Evolutionary conservation across 2,113 vertebrate genomes (phyloP).

Genomic region (Glaucomys volans): DNA sequence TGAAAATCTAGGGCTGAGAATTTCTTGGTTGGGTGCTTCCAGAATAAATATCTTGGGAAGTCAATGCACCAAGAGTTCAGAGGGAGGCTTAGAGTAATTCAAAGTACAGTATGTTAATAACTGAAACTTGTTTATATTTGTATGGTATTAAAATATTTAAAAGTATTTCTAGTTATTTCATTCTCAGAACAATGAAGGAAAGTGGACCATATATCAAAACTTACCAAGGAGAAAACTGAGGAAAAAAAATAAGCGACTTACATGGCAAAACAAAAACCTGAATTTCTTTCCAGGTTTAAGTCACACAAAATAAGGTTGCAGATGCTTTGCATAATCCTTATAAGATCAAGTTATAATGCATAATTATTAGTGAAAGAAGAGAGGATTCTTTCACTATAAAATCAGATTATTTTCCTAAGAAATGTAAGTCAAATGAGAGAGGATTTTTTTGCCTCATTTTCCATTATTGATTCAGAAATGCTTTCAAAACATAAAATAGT

Average conservation of each 20-base stretch:
- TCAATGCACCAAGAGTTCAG: not conserved
- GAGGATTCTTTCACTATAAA: not conserved
- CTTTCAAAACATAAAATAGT: rapidly evolving
- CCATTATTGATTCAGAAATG: not conserved
- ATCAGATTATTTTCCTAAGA: not conserved
- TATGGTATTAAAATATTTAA: not conserved
- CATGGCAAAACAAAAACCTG: not conserved
- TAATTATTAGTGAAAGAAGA: not conserved
- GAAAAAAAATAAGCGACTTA: not conserved
- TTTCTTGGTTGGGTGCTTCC: conserved; percentile 21
- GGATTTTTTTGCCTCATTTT: not conserved
- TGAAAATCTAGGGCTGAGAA: conserved; percentile 13
- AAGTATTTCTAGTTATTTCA: not conserved
- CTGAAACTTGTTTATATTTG: not conserved
- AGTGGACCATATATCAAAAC: not conserved
- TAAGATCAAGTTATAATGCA: not conserved
- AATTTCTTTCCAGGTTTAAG: not conserved
- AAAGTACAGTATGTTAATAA: not conserved
- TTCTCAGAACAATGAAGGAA: not conserved
- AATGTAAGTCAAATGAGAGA: not conserved
- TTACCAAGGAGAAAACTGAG: not conserved
- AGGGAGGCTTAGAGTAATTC: not conserved
- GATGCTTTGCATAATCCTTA: not conserved
- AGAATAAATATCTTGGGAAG: conserved; percentile 34
- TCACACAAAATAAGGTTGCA: not conserved